Conservation (phyloP, 2,888 invertebrate genomes). For the Agrotis puta region DNA sequence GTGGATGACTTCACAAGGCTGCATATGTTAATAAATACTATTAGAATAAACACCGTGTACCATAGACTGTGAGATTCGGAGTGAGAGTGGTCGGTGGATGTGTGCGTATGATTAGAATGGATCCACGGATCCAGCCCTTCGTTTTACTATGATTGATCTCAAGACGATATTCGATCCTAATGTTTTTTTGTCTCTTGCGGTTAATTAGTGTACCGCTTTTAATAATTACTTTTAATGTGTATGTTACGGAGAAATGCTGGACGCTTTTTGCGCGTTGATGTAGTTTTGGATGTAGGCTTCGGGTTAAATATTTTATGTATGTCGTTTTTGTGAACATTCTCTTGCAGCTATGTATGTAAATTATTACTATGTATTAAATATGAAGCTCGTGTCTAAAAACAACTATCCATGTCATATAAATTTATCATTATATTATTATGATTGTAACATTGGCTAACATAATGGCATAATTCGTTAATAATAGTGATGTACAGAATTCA, state of each 20-base stretch:
- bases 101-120: conserved; percentile 79
- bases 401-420: conserved; percentile 79
- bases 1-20: conserved; percentile 63
- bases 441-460: conserved; percentile 73
- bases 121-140: conserved; percentile 75
- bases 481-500: conserved; percentile 67
- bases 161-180: conserved; percentile 90
- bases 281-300: conserved; percentile 86
- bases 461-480: conserved; percentile 60
- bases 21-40: conserved; percentile 67
- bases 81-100: conserved; percentile 65
- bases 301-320: conserved; percentile 83
- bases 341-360: conserved; percentile 87
- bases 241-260: conserved; percentile 78
- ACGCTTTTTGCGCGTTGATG: conserved; percentile 89
- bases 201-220: conserved; percentile 81
- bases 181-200: conserved; percentile 83
- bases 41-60: conserved; percentile 63
- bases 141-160: conserved; percentile 89
- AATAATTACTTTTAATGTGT: conserved; percentile 84
- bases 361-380: conserved; percentile 84
- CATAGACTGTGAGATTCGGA: conserved; percentile 66
- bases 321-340: conserved; percentile 84
- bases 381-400: conserved; percentile 78
- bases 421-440: conserved; percentile 71